Base-by-base conservation (phyloP, 1,140 invertebrate genomes). In the Hormaphis cornu region DNA sequence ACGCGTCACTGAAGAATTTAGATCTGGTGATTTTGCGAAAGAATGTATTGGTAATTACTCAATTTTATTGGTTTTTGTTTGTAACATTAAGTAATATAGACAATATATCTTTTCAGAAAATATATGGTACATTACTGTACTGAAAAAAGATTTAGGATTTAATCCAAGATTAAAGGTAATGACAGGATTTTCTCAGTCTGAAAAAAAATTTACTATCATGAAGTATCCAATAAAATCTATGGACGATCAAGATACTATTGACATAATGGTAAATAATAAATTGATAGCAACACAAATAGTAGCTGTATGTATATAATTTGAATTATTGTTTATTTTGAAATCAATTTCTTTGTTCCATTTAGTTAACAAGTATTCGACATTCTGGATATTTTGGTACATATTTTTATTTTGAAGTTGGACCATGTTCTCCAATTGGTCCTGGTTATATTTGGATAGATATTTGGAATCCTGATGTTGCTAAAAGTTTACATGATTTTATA, bases 391-490 rank as follows among this genome's bases (percentile, higher is more conserved):
- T 89, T 44, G 87, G 93, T 72, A 86, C 87, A 71, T 93, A 91
- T 76, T 96, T 97, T 81, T 93, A 91, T 77, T 89, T 97, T 83
- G 93, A 97, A 82, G 86, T 96, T 28, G 94, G 94, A 10, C 83
- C 93, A 53, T 87, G 86, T 69, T 87, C 92, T 53, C 81, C 85
- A 0, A 88, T 91, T 1, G 93, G 93, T 1, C 85, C 88, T 22
- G 94, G 94, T 24, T 92, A 95, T 76, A 81, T 96, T 50, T 95
- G 90, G 90, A 91, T 97, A 86, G 87, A 91, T 74, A 89, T 91
- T 0, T 92, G 94, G 74, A 93, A 96, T 76, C 82, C 84, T 69
- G 86, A 88, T 74, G 92, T 92, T 72, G 91, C 93, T 3, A 85
- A 89, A 75, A 92, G 93, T 80, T 92, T 97, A 85, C 89, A 96